Conservation (phyloP, 2,888 invertebrate species). For the Laothoe populi region DNA sequence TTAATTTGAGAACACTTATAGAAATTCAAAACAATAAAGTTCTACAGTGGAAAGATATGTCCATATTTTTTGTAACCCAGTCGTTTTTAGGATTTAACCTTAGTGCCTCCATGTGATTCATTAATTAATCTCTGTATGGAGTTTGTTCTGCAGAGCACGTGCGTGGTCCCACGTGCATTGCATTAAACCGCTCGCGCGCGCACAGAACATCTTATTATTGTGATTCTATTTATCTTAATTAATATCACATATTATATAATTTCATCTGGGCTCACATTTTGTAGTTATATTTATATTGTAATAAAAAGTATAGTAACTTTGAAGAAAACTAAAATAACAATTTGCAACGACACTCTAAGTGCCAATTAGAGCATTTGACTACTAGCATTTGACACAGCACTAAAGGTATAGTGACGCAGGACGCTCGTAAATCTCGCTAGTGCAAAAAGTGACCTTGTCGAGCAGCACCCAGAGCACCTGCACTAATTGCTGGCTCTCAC, state of each 20-base stretch:
- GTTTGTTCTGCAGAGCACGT: neutral
- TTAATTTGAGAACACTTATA: no score
- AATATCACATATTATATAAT: neutral
- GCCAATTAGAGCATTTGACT: no score
- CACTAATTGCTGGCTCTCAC: conserved; percentile 5
- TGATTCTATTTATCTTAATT: neutral
- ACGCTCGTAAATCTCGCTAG: conserved; percentile 8
- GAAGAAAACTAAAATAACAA: no score
- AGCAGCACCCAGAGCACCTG: neutral
- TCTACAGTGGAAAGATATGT: no score
- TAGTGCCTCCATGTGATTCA: neutral
- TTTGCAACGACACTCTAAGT: no score
- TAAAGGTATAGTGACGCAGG: neutral
- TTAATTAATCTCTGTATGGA: neutral
- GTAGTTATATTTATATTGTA: neutral
- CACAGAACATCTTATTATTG: conserved; percentile 1
- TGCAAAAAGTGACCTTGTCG: conserved; percentile 9
- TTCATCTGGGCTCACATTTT: neutral
- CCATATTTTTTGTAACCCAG: no score
- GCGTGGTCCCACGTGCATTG: conserved; percentile 31
- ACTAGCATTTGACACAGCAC: neutral
- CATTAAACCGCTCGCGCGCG: conserved; percentile 33
- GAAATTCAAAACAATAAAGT: no score
- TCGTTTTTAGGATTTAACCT: neutral
- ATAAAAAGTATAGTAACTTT: neutral